A percentile compares a stretch with the other conserved stretches of the same genome.
These are phyloP conservation scores for Paralichthys olivaceus DNA, from an alignment of 2,113 vertebrate genomes.

Conservation along the genomic window DNA sequence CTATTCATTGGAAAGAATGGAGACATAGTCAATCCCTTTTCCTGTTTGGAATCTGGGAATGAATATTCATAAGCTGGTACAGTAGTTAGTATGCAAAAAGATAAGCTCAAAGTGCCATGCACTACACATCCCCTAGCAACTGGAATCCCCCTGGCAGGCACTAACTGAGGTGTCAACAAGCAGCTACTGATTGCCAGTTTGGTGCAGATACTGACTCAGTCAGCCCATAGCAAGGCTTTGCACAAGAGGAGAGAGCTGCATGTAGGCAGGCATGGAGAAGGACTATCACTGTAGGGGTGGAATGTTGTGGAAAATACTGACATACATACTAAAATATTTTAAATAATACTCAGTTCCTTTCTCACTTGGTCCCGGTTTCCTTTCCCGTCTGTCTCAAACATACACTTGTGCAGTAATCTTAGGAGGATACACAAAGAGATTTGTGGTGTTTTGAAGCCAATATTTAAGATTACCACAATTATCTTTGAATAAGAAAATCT, in stretches of 20 bases:
- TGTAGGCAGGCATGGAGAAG: conserved; percentile 11
- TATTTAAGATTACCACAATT: too few relatives aligned
- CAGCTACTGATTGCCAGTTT: conserved; percentile 67
- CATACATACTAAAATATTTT: background rate
- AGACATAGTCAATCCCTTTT: conserved; percentile 27
- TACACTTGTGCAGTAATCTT: background rate
- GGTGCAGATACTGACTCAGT: conserved; percentile 58
- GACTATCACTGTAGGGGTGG: background rate
- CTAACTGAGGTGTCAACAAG: conserved; percentile 64
- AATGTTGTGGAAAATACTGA: background rate
- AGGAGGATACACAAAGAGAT: too few relatives aligned
- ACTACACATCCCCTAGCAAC: conserved; percentile 63
- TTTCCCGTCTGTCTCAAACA: background rate
- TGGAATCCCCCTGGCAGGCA: conserved; percentile 57
- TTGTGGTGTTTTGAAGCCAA: too few relatives aligned
- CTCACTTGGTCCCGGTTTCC: background rate
- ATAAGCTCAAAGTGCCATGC: conserved; percentile 47
- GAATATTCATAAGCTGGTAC: conserved; percentile 55
- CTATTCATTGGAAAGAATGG: conserved; percentile 11
- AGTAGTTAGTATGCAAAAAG: conserved; percentile 55
- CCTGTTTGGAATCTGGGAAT: conserved; percentile 37
- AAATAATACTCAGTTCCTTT: background rate
- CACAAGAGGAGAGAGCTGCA: conserved; percentile 31
- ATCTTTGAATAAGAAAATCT: background rate
- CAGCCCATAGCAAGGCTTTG: conserved; percentile 42